Conservation (phyloP, 2,888 invertebrate genomes). For the Argyra leucocephala region DNA sequence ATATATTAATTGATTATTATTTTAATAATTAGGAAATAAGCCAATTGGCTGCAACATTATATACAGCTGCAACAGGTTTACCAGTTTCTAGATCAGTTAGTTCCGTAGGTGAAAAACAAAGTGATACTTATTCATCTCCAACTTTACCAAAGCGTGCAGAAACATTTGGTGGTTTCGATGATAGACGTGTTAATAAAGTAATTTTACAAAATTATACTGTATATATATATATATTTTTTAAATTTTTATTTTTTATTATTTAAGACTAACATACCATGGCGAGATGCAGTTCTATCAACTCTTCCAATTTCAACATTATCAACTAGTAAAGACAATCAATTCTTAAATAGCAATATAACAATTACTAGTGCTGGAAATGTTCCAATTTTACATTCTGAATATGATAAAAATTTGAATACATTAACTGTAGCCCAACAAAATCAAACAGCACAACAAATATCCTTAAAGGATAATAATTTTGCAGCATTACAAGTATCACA, state of each 20-base stretch:
- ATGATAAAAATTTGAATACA: constrained; percentile 24
- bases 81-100: constrained; percentile 83
- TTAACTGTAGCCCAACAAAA: constrained; percentile 23
- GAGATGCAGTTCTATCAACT: constrained; percentile 46
- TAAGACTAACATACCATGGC: constrained; percentile 40
- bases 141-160: constrained; percentile 86
- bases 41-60: constrained; percentile 62
- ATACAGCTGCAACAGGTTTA: constrained; percentile 56
- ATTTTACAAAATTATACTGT: not conserved
- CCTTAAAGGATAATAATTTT: constrained; percentile 43
- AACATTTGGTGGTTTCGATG: constrained; percentile 92
- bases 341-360: constrained; percentile 19
- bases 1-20: not conserved
- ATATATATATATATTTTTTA: not conserved
- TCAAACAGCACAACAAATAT: constrained; percentile 26
- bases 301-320: constrained; percentile 40
- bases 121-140: constrained; percentile 73
- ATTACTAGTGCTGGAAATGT: constrained; percentile 30
- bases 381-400: constrained; percentile 29
- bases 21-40: constrained; percentile 51
- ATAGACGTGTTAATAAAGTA: constrained; percentile 40
- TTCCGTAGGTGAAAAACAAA: constrained; percentile 87
- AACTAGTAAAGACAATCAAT: constrained; percentile 25
- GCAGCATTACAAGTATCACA: constrained; percentile 75
- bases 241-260: not conserved